These are phyloP conservation scores for Monochamus saltuarius DNA, from an alignment of 1,140 invertebrate genomes.

Conservation along the genomic window DNA sequence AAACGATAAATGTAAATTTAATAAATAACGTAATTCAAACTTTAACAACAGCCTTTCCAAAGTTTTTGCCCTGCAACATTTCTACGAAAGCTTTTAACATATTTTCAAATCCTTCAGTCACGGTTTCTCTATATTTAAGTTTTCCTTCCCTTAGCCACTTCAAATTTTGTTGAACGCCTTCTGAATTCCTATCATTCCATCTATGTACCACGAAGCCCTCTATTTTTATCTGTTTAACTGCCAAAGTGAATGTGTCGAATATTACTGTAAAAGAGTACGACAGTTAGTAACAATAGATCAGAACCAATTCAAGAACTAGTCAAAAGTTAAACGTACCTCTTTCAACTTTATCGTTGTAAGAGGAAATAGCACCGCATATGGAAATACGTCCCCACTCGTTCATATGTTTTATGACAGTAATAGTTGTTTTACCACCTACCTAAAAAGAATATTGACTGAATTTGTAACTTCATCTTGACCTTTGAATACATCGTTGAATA, in stretches of 20 bases:
- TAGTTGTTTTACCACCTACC: conserved; percentile 68
- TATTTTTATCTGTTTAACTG: conserved; percentile 57
- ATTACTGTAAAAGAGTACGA: too few relatives aligned
- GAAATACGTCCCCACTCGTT: conserved; percentile 60
- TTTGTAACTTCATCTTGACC: too few relatives aligned
- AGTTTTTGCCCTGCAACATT: conserved; percentile 62
- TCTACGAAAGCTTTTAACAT: conserved; percentile 64
- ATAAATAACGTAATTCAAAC: conserved; percentile 1
- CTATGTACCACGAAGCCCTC: conserved; percentile 63
- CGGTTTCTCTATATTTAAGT: conserved; percentile 63
- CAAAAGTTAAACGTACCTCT: neutral
- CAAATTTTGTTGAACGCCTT: conserved; percentile 60
- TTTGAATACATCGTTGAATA: too few relatives aligned
- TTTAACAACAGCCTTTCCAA: conserved; percentile 62
- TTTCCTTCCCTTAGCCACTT: conserved; percentile 59
- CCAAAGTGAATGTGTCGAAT: conserved; percentile 5
- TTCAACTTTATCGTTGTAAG: conserved; percentile 2
- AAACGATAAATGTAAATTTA: neutral
- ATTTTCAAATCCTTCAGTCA: conserved; percentile 68
- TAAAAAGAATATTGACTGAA: conserved; percentile 1
- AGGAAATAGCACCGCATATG: conserved; percentile 66
- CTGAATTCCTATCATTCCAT: conserved; percentile 58
- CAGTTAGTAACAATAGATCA: neutral
- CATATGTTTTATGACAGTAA: conserved; percentile 61
- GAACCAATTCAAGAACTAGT: neutral